Evolutionary conservation across 2,113 vertebrate species (phyloP).

Genomic region (Actenoides hombroni): DNA sequence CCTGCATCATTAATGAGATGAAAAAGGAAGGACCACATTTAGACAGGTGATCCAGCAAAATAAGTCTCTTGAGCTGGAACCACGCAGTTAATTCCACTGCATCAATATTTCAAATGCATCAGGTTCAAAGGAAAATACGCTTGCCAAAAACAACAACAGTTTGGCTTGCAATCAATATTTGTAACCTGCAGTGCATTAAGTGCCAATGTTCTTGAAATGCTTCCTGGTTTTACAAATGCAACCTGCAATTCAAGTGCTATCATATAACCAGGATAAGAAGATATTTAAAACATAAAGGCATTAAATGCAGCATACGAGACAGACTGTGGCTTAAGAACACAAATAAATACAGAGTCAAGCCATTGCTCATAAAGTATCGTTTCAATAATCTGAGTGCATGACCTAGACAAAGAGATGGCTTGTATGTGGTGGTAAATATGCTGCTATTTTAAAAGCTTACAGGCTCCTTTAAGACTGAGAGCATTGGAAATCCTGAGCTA

Average conservation of each 20-base stretch:
- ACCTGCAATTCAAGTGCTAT: background rate
- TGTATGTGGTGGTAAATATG: background rate
- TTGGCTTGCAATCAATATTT: slow-evolving; percentile 31
- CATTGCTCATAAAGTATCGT: background rate
- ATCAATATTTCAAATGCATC: slow-evolving; percentile 34
- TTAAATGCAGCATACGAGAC: background rate
- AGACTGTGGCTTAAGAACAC: background rate
- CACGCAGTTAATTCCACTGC: background rate
- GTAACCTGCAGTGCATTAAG: background rate
- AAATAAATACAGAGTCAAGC: background rate
- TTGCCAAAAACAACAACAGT: slow-evolving; percentile 46
- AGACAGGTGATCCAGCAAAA: slow-evolving; percentile 39
- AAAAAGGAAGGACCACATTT: background rate
- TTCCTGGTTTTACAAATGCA: slow-evolving; percentile 23
- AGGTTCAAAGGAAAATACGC: background rate
- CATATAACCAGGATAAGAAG: slow-evolving; percentile 1
- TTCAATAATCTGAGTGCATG: background rate
- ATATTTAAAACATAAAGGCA: background rate
- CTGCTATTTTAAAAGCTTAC: background rate
- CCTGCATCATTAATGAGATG: background rate
- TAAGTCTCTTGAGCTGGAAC: background rate
- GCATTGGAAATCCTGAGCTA: background rate
- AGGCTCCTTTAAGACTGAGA: background rate
- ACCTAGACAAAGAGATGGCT: background rate
- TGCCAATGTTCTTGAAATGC: slow-evolving; percentile 18